phyloP scores from a whole-genome alignment of 2,888 invertebrate species.

The Formica aserva region DNA sequence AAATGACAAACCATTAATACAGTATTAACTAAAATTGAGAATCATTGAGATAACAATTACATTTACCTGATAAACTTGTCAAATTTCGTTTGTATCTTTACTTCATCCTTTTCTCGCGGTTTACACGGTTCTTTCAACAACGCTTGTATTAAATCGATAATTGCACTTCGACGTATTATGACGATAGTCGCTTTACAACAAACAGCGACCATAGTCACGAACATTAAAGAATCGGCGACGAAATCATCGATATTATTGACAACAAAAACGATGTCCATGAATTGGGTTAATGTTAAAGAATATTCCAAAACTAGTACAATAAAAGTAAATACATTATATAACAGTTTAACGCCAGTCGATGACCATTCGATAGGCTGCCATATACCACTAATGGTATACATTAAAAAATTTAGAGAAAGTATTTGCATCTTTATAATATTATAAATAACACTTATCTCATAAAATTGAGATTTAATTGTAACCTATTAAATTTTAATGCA shows the following conservation, averaged over 20 bases:
- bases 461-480: not conserved
- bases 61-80: conserved; percentile 21
- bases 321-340: conserved; percentile 49
- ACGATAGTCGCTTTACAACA: conserved; percentile 28
- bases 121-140: conserved; percentile 13
- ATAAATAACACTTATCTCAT: not conserved
- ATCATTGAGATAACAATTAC: not conserved
- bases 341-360: conserved; percentile 40
- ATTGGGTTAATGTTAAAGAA: not conserved
- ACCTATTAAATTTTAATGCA: not conserved
- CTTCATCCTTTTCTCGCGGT: not conserved
- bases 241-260: conserved; percentile 43
- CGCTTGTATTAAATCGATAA: not conserved
- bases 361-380: conserved; percentile 32
- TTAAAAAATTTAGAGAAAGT: conserved; percentile 36
- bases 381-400: conserved; percentile 10
- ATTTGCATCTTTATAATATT: conserved; percentile 19
- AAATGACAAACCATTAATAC: not conserved
- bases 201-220: conserved; percentile 10
- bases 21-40: too few relatives aligned
- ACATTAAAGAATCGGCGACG: conserved; percentile 16
- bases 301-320: conserved; percentile 3
- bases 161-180: conserved; percentile 5
- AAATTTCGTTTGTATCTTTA: conserved; percentile 15
- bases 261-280: conserved; percentile 37